phyloP scores from a whole-genome alignment of 2,888 invertebrate genomes.

The Melikaiella ostensackeni region DNA sequence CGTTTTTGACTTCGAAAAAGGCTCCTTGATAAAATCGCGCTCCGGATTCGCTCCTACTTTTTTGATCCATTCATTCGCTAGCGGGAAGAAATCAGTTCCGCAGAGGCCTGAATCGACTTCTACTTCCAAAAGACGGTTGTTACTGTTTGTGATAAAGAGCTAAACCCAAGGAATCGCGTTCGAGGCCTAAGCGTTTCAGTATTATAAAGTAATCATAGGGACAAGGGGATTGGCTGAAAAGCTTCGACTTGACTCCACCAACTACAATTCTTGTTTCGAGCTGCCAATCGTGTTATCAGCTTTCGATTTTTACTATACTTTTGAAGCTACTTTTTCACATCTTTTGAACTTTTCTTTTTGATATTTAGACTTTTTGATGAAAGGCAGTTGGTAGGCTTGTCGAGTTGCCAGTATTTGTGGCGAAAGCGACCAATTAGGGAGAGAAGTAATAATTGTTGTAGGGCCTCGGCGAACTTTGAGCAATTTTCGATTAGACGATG shows the following conservation, averaged over 20 bases:
- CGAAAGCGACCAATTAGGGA: constrained; percentile 7
- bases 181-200: constrained; percentile 39
- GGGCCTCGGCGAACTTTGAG: not conserved
- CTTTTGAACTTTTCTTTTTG: not conserved
- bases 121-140: constrained; percentile 8
- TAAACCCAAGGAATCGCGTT: constrained; percentile 25
- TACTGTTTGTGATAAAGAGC: constrained; percentile 18
- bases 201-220: constrained; percentile 28
- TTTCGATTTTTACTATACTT: not conserved
- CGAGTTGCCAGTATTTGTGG: constrained; percentile 11
- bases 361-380: not conserved
- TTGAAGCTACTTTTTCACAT: not conserved
- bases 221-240: constrained; percentile 14
- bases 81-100: constrained; percentile 24
- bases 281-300: not conserved
- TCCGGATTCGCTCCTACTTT: constrained; percentile 22
- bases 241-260: constrained; percentile 1
- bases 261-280: not conserved
- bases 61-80: constrained; percentile 30
- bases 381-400: not conserved
- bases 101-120: constrained; percentile 24
- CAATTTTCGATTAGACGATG: not conserved
- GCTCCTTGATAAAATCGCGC: constrained; percentile 36
- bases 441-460: constrained; percentile 14
- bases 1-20: constrained; percentile 24